Evolutionary conservation across 2,113 vertebrate species (phyloP), one percentile per base, ranked within the genome.

Genomic region (Aix galericulata): DNA sequence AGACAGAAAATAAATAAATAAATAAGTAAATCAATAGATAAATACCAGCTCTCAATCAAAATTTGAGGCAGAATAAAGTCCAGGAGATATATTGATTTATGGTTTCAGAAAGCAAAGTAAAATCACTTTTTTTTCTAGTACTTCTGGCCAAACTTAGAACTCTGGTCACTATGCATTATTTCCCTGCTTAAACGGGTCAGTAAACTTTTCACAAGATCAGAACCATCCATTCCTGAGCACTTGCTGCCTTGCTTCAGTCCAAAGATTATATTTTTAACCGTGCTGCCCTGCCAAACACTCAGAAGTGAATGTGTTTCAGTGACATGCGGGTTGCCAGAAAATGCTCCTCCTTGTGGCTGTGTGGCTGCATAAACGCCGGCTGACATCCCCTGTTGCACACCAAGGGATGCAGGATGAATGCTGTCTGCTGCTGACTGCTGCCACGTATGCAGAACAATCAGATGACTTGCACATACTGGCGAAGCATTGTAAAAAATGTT

Each of bases 401-500:
- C 42, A 38, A 64, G 48, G 3, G 15, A 11, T 17, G 32, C 2
- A 17, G 27, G 2, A 3, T 11, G 34, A 78, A 46, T 10, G 32
- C 20, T 78, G 31, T 13, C 53, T 67, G 4, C 59, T 60, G 53
- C 17, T 55, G 71, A 22, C 4, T 21, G 58, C 42, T 62, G 53
- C 1, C 1, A 40, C 2, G 2, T 2, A 4, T 2, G 42, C 17
- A 72, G 38, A 77, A 7, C 25, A 52, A 13, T 12, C 60, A 40
- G 38, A 40, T 63, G n/a, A 66, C 14, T 69, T 69, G 5, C 16
- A 26, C 0, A 0, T 52, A 11, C 3, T 80, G 22, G 31, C 17
- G 26, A 90, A 94, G 46, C 21, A 20, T 11, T 48, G 36, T 15
- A 34, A 78, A 93, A 85, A 34, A 11, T 38, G 6, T 27, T 72